Evolutionary conservation across 2,888 invertebrate species (phyloP), one percentile per base, ranked within the genome.

Genomic region (Drosophila ustulata): DNA sequence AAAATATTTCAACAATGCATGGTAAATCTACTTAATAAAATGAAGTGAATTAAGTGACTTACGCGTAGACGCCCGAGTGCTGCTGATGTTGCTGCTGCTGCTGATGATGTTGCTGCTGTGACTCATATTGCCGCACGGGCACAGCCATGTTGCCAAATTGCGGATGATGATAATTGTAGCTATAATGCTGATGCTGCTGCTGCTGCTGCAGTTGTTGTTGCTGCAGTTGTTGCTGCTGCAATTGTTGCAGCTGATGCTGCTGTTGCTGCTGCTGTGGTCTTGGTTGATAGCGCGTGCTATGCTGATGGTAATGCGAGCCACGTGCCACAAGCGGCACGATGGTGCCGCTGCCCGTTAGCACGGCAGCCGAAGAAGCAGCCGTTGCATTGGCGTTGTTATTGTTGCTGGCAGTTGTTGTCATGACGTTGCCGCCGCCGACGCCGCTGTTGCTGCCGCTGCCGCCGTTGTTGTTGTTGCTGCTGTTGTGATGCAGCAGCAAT

Each of bases 111-210:
- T 75, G 80, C 25, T 76, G 85, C 25, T 76, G 78, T 32, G 75
- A 51, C 43, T 86, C 83, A 39, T 72, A 68, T 53, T 91, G 90
- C 9, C 92, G 81, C 57, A 91, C 88, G 11, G 92, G 88, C 65
- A 91, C 91, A 7, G 92, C 88, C 92, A 91, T 92, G 67, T 91
- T 91, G 32, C 91, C 91, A 57, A 91, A 91, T 52, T 91, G 92
- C 25, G 92, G 92, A 82, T 91, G 92, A 74, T 92, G 91, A 71
- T 92, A 92, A 66, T 83, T 82, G 82, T 90, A 83, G 76, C 87
- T 82, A 77, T 90, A 83, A 66, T 83, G 84, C 37, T 80, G 71
- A 58, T 80, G 77, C 55, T 82, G 66, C 11, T 65, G 71, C n/a
- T 71, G 78, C n/a, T 52, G 64, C 32, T 75, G 79, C 25, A 66